Evolutionary conservation across 2,888 invertebrate species (phyloP), one percentile per base, ranked within the genome.

Genomic region (Mythimna loreyi): DNA sequence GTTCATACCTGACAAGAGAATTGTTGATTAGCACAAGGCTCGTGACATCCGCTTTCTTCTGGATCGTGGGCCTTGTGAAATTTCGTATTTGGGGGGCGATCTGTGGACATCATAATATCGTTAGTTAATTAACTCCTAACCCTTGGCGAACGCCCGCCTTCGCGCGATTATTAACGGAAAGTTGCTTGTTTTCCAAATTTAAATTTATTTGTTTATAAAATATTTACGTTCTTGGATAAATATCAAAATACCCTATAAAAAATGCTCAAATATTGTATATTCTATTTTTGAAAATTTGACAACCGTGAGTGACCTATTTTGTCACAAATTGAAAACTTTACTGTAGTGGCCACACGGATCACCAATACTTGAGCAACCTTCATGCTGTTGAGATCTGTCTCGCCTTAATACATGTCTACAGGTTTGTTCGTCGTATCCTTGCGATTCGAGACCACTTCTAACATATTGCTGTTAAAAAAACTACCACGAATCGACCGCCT

Each of bases 1-100:
- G 5, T 21, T 16, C 11, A 45, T 81, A 95, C 95, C 92, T 94
- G 94, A 75, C 95, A 96, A 2, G 94, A 93, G 77, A 96, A 96
- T 68, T 92, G 91, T 53, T 91, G 88, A 67, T 86, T 85, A 23
- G 86, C 86, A 71, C 95, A 96, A 11, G 92, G 92, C 63, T 90
- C 82, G 53, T 88, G 85, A 74, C 96, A 95, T 67, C 92, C 86
- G 49, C 90, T 92, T 36, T 90, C 91, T 2, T 92, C 87, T 1
- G 93, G 94, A 5, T 93, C 90, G 53, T 67, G 70, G 36, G 57
- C 72, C 23, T 68, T 49, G 45, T 80, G 83, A 40, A 65, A 57
- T 63, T 88, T 87, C 64, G 85, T 84, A 33, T 33, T 1, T 57
- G 83, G 77, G 8, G 89, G 75, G 21, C 86, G 90, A 76, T 89